Base-by-base conservation (phyloP, 2,888 invertebrate species). In the Oscheius sp. region DNA sequence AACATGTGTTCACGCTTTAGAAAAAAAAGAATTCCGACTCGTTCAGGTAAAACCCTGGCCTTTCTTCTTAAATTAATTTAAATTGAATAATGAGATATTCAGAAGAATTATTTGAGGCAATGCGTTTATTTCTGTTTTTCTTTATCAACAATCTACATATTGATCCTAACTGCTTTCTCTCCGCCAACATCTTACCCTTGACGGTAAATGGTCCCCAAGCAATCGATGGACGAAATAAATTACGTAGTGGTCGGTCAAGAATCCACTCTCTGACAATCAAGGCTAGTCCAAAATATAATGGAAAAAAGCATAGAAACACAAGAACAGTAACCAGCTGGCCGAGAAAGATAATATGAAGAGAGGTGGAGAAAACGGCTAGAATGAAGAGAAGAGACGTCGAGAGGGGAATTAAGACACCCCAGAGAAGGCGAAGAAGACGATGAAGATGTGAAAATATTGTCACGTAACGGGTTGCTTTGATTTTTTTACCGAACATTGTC, bases 181-280 rank as follows among this genome's bases (percentile, higher is more conserved):
- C n/a, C n/a, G n/a, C n/a, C n/a, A n/a, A n/a, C n/a, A n/a, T 64
- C 64, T 51, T 64, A 44, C 51, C 64, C 14, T 5, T 20, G 22
- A 64, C 44, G n/a, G 22, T 41, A 38, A 51, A 38, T 12, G 64
- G 64, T 20, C 51, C 54, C 50, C 50, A 54, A 26, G 30, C 17
- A 26, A 51, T n/a, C 14, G 28, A 22, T n/a, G 49, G 63, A 1
- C 33, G 22, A 17, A 64, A 51, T 2, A 64, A 17, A 22, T 4
- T 17, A 33, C 24, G n/a, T 20, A 41, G 4, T 2, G 20, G 3
- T 12, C 20, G 38, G 20, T 5, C 30, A 3, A 20, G 4, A 3
- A 59, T 6, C 45, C 59, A 41, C 14, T 4, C 30, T 12, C 4
- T 17, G 17, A 20, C 17, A 6, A 28, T 20, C 3, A 26, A 17